Percentiles rank a stretch among this genome's conserved stretches.
Conservation (phyloP, 2,113 vertebrate species). For the Rutilus rutilus region DNA sequence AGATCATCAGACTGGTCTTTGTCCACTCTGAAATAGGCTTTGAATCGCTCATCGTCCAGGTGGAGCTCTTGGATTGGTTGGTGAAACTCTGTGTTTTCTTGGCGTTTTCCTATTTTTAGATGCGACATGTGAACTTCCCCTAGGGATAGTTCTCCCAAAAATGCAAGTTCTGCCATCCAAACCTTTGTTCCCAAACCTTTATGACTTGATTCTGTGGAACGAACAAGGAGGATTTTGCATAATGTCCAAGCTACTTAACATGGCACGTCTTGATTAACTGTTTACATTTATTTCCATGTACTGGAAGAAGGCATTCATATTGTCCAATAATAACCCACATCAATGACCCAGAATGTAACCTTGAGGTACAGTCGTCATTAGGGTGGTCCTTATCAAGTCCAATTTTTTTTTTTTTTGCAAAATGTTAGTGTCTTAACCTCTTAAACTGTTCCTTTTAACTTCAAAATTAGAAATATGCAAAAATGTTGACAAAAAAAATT, state of each 20-base stretch:
- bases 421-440: no score
- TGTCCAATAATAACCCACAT: background rate
- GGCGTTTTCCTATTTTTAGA: background rate
- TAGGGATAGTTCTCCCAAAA: background rate
- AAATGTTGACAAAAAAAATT: no score
- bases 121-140: background rate
- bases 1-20: background rate
- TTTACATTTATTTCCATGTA: no score
- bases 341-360: background rate
- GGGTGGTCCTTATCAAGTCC: no score
- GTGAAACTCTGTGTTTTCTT: background rate
- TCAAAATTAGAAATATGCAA: no score
- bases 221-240: background rate
- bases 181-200: background rate
- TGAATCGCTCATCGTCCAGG: background rate
- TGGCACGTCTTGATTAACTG: background rate
- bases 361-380: background rate
- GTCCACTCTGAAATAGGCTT: background rate
- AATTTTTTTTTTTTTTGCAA: no score
- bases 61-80: background rate
- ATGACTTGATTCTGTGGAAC: background rate
- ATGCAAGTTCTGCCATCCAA: background rate
- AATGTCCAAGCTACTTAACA: background rate
- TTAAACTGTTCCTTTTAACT: no score
- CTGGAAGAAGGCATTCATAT: background rate